phyloP scores from a whole-genome alignment of 2,113 vertebrate species.

The Chelonoidis abingdonii region DNA sequence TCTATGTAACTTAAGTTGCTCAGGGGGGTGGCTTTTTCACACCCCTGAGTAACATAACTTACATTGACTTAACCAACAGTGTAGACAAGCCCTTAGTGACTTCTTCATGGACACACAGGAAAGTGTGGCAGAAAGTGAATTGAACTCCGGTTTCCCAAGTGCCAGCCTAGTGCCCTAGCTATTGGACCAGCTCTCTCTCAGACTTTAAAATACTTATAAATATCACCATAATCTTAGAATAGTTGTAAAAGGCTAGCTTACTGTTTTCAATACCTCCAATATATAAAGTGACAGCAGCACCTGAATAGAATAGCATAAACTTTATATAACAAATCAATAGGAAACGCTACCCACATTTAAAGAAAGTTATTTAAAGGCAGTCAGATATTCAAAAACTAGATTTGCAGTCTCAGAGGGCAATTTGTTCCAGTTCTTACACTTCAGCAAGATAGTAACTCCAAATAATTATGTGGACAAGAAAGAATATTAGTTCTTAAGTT shows the following conservation, averaged over 20 bases:
- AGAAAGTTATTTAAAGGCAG: background rate
- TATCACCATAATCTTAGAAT: background rate
- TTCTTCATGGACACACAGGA: background rate
- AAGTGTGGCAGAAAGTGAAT: background rate
- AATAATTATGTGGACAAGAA: background rate
- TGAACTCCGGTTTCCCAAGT: background rate
- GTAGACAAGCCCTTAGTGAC: background rate
- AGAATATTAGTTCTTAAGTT: background rate
- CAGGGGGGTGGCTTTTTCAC: too few species aligned
- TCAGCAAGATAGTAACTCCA: background rate
- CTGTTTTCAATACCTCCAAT: background rate
- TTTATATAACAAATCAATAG: background rate
- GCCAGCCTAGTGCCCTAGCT: accelerated
- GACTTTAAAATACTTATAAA: background rate
- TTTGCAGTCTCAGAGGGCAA: background rate
- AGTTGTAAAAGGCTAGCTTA: background rate
- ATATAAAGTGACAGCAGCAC: background rate
- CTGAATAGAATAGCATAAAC: background rate
- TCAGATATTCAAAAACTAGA: background rate
- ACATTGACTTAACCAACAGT: too few species aligned
- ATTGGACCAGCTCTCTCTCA: background rate
- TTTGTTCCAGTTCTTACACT: accelerated
- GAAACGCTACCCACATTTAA: accelerated
- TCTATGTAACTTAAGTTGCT: background rate
- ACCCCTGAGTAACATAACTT: accelerated